Evolutionary conservation across 2,888 invertebrate genomes (phyloP), one percentile per base, ranked within the genome.

Genomic region (Conchocele bisecta): DNA sequence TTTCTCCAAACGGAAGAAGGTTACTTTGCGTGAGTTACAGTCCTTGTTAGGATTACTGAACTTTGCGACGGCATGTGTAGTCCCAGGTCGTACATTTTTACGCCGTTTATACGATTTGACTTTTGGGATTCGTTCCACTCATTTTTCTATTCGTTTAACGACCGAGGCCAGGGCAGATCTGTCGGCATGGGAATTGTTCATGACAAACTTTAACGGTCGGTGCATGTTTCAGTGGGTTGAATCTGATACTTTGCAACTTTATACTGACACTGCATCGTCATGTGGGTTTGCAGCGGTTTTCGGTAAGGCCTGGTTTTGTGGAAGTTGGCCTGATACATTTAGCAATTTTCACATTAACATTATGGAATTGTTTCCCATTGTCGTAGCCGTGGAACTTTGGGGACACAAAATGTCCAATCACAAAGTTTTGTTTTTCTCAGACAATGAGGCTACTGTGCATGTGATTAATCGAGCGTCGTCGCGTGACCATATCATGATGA

Each of bases 401-500:
- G 64, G 54, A 4, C 7, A 13, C 7, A 22, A 46, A 46, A 28
- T 70, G 22, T 15, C 22, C 2, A 65, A 64, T 15, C 29, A 58
- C 39, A 59, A 48, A 17, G 46, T 65, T 22, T 13, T 70, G 13
- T 61, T 69, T 60, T 53, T 65, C 11, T 65, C 54, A 31, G 64
- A 65, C 31, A 64, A 64, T 59, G 70, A 39, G 15, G 81, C 78
- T 22, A 73, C 79, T 3, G 59, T 59, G n/a, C 24, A 20, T 41
- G 44, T 44, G 15, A 29, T 58, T 1, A 44, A 44, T 26, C 44
- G 24, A 20, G 20, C 35, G 1, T 20, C 31, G 11, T 51, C 51
- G n/a, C n/a, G n/a, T n/a, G n/a, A n/a, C n/a, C n/a, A 46, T 20
- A 28, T n/a, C 46, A 20, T 46, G 37, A 35, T 35, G 37, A 46